phyloP scores from a whole-genome alignment of 2,888 invertebrate species.

The Folsomia candida region DNA sequence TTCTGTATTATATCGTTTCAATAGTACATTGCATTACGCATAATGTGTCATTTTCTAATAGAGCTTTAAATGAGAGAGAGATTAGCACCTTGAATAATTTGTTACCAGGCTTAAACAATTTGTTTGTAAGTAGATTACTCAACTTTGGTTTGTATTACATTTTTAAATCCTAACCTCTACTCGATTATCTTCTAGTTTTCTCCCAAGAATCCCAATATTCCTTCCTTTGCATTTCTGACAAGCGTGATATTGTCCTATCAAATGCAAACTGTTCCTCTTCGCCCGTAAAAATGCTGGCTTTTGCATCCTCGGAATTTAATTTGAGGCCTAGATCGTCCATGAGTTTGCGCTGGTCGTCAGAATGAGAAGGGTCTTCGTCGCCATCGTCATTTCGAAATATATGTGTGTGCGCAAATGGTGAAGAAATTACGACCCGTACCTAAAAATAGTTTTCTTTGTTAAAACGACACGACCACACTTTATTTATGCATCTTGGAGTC shows the following conservation, averaged over 20 bases:
- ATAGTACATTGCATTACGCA: no score
- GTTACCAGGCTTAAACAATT: no score
- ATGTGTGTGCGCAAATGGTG: slow-evolving; percentile 71
- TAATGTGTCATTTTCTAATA: no score
- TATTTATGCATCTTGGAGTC: no score
- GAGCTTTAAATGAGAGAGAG: no score
- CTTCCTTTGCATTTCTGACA: slow-evolving; percentile 93
- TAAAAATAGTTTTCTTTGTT: slow-evolving; percentile 53
- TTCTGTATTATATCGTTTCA: no score
- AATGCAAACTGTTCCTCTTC: slow-evolving; percentile 97
- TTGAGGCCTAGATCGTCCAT: slow-evolving; percentile 94
- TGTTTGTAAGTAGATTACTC: no score
- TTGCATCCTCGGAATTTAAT: slow-evolving; percentile 69
- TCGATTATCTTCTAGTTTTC: slow-evolving; percentile 51
- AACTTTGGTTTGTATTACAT: no score
- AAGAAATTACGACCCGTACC: slow-evolving; percentile 77
- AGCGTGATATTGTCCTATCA: slow-evolving; percentile 86
- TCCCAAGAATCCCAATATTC: slow-evolving; percentile 90
- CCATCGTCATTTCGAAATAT: slow-evolving; percentile 63
- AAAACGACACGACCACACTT: no score
- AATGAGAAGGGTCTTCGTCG: slow-evolving; percentile 54
- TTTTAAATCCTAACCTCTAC: neutral
- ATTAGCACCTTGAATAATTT: no score
- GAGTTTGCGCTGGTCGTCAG: slow-evolving; percentile 77
- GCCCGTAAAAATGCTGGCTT: slow-evolving; percentile 90